Percentiles rank a stretch among this genome's conserved stretches.
Conservation (phyloP, 2,113 vertebrate species). For the Addax nasomaculatus region DNA sequence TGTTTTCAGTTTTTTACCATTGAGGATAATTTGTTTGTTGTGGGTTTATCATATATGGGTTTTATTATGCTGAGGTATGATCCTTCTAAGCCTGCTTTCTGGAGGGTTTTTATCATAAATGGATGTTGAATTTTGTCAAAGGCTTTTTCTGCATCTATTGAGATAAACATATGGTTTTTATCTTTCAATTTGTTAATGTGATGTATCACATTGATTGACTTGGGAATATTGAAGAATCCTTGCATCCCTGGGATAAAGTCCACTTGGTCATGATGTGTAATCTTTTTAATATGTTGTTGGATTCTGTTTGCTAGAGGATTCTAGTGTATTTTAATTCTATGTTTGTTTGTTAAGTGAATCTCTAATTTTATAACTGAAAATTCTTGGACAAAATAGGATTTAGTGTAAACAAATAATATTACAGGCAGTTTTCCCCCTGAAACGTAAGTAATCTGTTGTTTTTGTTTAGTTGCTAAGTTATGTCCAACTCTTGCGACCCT, state of each 20-base stretch:
- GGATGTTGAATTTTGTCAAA: background rate
- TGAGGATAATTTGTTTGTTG: background rate
- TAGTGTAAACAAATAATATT: background rate
- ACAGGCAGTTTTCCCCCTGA: background rate
- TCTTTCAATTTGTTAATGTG: background rate
- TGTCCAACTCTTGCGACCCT: background rate
- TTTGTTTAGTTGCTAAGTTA: background rate
- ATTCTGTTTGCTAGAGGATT: background rate
- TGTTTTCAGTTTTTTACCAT: background rate
- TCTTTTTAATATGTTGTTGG: background rate
- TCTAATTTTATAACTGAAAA: conserved; percentile 9
- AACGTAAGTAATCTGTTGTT: background rate
- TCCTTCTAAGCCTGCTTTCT: background rate
- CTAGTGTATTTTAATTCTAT: background rate
- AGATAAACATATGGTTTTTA: background rate
- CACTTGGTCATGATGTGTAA: background rate
- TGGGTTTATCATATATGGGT: background rate
- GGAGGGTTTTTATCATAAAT: background rate
- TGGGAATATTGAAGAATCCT: background rate
- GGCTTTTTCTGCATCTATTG: background rate
- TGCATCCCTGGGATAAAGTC: background rate
- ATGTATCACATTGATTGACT: background rate
- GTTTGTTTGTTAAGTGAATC: background rate
- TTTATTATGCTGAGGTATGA: background rate
- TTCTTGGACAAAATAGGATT: background rate